Percentiles rank a stretch among this genome's conserved stretches.
phyloP scores from a whole-genome alignment of 2,888 invertebrate species.

The Druceiella hillmani region DNA sequence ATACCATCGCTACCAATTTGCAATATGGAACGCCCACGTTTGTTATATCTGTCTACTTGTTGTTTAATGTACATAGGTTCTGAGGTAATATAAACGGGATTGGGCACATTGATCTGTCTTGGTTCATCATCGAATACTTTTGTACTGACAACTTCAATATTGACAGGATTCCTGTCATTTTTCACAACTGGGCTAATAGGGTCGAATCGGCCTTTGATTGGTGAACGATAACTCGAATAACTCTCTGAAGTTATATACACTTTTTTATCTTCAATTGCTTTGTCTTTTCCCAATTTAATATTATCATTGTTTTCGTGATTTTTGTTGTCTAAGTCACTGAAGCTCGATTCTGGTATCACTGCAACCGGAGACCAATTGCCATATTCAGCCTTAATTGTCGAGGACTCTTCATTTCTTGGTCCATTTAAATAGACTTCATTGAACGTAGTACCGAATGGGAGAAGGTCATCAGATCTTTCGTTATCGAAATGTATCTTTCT shows the following conservation, averaged over 20 bases:
- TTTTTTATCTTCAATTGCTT: conserved; percentile 41
- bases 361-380: conserved; percentile 52
- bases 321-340: conserved; percentile 46
- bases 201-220: conserved; percentile 44
- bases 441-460: conserved; percentile 33
- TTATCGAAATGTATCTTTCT: conserved; percentile 37
- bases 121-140: conserved; percentile 46
- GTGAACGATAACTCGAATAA: conserved; percentile 40
- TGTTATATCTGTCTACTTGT: conserved; percentile 48
- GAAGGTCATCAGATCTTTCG: conserved; percentile 11
- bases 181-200: conserved; percentile 48
- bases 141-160: conserved; percentile 46
- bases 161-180: conserved; percentile 53
- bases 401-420: conserved; percentile 41
- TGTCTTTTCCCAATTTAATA: conserved; percentile 25
- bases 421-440: conserved; percentile 44
- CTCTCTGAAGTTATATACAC: conserved; percentile 48
- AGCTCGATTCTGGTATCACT: conserved; percentile 45
- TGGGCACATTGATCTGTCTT: conserved; percentile 53
- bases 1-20: conserved; percentile 66
- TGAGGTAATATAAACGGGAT: conserved; percentile 64
- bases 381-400: conserved; percentile 46
- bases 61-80: conserved; percentile 56
- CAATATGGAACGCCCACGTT: conserved; percentile 59
- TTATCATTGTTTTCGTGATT: conserved; percentile 1